A percentile compares a stretch with the other conserved stretches of the same genome.
Conservation (phyloP, 2,888 invertebrate genomes). For the Abrostola triplasia region DNA sequence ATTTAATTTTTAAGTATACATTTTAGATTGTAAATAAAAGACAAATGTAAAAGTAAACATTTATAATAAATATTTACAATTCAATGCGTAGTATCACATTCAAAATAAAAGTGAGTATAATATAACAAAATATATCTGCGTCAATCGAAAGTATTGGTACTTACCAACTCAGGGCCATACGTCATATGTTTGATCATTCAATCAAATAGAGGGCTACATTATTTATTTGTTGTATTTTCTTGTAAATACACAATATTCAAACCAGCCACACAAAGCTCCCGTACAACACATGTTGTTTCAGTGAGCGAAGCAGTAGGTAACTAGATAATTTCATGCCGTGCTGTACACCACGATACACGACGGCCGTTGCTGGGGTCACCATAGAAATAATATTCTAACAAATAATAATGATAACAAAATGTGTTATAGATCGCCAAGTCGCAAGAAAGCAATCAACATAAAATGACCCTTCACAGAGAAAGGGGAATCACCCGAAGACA, state of each 20-base stretch:
- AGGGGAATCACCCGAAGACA: no score
- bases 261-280: neutral
- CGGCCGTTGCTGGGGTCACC: no score
- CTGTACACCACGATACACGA: no score
- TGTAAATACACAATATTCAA: slow-evolving; percentile 15
- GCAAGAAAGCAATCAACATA: no score
- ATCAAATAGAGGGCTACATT: slow-evolving; percentile 15
- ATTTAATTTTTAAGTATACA: slow-evolving; percentile 24
- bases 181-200: slow-evolving; percentile 40
- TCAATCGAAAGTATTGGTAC: slow-evolving; percentile 69
- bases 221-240: slow-evolving; percentile 26
- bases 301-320: neutral
- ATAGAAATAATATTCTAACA: no score
- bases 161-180: slow-evolving; percentile 64
- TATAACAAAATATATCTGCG: slow-evolving; percentile 80
- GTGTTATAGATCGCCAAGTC: no score
- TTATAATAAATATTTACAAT: slow-evolving; percentile 86
- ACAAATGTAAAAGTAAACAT: slow-evolving; percentile 76
- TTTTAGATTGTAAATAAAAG: slow-evolving; percentile 57
- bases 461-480: no score
- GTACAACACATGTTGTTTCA: neutral
- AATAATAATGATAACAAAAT: no score
- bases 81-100: slow-evolving; percentile 81
- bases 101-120: slow-evolving; percentile 77
- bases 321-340: neutral